Evolutionary conservation across 2,888 invertebrate species (phyloP).

Genomic region (Rhingia campestris): DNA sequence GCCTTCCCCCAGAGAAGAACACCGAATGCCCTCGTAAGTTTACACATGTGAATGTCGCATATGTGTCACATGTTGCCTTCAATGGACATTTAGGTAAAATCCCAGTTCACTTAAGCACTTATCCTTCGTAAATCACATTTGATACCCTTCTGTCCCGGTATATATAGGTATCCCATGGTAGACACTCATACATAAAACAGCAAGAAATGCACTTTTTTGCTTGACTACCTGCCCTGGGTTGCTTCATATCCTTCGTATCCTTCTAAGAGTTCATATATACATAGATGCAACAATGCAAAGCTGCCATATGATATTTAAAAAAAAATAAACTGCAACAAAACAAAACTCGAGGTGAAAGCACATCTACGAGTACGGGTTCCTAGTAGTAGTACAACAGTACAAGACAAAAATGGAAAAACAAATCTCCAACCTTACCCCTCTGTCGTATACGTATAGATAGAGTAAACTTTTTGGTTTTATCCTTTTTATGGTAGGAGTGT

Average conservation of each 20-base stretch:
- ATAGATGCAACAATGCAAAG: not conserved
- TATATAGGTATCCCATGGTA: too few relatives aligned
- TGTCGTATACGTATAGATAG: too few relatives aligned
- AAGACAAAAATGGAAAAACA: too few relatives aligned
- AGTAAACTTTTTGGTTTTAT: too few relatives aligned
- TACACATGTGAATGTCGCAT: constrained; percentile 39
- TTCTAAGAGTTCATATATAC: not conserved
- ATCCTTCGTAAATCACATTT: constrained; percentile 53
- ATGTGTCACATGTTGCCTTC: constrained; percentile 29
- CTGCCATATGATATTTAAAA: not conserved
- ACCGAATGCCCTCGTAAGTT: constrained; percentile 8
- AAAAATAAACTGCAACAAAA: not conserved
- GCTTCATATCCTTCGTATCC: not conserved
- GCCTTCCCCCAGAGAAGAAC: constrained; percentile 23
- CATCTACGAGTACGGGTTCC: not conserved
- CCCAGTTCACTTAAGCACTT: constrained; percentile 54
- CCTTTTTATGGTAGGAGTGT: not conserved
- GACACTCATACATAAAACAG: too few relatives aligned
- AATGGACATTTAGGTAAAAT: constrained; percentile 48
- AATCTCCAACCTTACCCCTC: too few relatives aligned
- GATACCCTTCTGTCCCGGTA: not conserved
- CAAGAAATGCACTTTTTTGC: not conserved
- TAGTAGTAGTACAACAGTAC: not conserved
- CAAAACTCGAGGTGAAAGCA: not conserved
- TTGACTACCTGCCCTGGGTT: not conserved